Evolutionary conservation across 2,113 vertebrate genomes (phyloP).

Genomic region (Varanus komodoensis): DNA sequence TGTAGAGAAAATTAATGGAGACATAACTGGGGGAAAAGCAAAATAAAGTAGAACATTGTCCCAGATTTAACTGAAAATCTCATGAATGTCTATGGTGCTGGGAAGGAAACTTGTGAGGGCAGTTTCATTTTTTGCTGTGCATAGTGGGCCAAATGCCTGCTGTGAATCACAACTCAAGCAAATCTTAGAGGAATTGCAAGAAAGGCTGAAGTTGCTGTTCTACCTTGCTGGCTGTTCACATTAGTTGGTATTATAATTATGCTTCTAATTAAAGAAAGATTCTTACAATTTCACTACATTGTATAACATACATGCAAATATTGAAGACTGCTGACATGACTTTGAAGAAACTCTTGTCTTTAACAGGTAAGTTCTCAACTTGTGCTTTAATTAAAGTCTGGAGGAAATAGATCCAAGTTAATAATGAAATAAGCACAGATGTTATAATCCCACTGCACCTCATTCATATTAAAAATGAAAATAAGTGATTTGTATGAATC

Average conservation of each 20-base stretch:
- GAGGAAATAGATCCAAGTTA: conserved; percentile 35
- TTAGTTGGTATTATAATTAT: background rate
- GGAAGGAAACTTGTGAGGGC: background rate
- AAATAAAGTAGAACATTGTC: background rate
- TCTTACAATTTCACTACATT: background rate
- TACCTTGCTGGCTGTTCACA: background rate
- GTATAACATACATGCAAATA: background rate
- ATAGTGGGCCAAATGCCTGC: background rate
- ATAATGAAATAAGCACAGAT: background rate
- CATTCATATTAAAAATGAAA: background rate
- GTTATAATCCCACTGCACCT: fast-evolving
- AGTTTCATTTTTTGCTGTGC: background rate
- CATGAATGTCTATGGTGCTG: background rate
- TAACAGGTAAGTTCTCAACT: background rate
- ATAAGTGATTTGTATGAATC: background rate
- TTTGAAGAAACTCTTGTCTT: background rate
- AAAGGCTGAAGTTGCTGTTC: background rate
- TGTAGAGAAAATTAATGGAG: conserved; percentile 37
- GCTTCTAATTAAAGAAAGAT: background rate
- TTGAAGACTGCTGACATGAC: fast-evolving
- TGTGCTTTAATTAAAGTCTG: conserved; percentile 36
- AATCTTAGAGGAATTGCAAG: background rate
- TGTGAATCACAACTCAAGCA: background rate
- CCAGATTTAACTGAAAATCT: background rate
- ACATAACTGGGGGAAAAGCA: conserved; percentile 20